phyloP scores from a whole-genome alignment of 1,140 invertebrate species.

The Heliconius melpomene region DNA sequence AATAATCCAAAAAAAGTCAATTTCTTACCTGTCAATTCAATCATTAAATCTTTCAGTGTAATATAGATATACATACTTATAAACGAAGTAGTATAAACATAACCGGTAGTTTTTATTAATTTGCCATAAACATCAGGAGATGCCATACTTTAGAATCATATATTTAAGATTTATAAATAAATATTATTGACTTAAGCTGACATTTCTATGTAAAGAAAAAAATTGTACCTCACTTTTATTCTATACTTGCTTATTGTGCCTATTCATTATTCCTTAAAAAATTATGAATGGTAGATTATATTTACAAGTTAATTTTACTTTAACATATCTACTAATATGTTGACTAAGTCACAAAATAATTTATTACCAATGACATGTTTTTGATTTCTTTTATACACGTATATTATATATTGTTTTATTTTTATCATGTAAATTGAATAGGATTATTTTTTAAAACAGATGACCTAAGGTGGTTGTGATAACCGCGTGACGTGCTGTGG shows the following conservation, averaged over 20 bases:
- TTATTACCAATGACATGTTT: constrained; percentile 80
- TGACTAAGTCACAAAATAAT: constrained; percentile 80
- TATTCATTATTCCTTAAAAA: constrained; percentile 35
- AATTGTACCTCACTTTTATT: constrained; percentile 59
- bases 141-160: constrained; percentile 64
- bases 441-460: no score
- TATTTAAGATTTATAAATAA: constrained; percentile 43
- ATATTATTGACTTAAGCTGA: constrained; percentile 31
- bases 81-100: constrained; percentile 3
- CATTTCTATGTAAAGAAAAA: constrained; percentile 38
- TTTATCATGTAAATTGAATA: constrained; percentile 8
- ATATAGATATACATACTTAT: not conserved
- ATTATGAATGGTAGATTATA: constrained; percentile 48
- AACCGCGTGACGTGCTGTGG: not conserved
- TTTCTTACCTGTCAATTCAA: not conserved
- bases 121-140: constrained; percentile 72
- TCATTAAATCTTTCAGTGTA: not conserved
- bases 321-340: constrained; percentile 64
- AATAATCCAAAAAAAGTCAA: not conserved
- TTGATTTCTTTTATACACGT: constrained; percentile 68
- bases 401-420: constrained; percentile 32
- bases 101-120: constrained; percentile 20
- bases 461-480: not conserved
- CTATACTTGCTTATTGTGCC: constrained; percentile 59
- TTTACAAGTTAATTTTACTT: constrained; percentile 55